Percentiles rank a stretch among this genome's conserved stretches.
phyloP scores from a whole-genome alignment of 2,888 invertebrate genomes.

The Sacculina carcini region DNA sequence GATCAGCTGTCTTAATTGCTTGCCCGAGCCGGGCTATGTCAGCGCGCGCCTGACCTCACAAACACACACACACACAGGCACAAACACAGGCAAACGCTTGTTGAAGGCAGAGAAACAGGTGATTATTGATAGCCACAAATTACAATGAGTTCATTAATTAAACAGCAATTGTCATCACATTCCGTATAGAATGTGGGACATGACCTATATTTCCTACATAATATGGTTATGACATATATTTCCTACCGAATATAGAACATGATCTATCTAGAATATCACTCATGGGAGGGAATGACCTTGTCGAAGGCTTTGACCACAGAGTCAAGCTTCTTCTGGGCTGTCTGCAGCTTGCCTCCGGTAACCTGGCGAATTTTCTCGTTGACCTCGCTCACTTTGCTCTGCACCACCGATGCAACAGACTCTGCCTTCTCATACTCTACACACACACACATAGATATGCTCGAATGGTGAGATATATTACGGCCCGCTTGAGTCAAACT shows the following conservation, averaged over 20 bases:
- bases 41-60: neutral
- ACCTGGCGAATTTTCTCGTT: conserved; percentile 39
- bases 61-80: conserved; percentile 20
- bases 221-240: too few relatives aligned
- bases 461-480: too few relatives aligned
- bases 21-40: conserved; percentile 7
- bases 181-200: too few relatives aligned
- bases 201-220: too few relatives aligned
- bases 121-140: too few relatives aligned
- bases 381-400: conserved; percentile 34
- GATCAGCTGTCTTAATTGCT: conserved; percentile 14
- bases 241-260: too few relatives aligned
- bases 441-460: too few relatives aligned
- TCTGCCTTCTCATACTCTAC: conserved; percentile 29
- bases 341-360: conserved; percentile 37
- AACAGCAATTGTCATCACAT: conserved; percentile 38
- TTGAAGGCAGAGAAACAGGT: too few relatives aligned
- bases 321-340: conserved; percentile 41
- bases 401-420: conserved; percentile 31
- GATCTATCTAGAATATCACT: conserved; percentile 22
- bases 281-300: conserved; percentile 25
- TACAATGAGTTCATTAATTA: too few relatives aligned
- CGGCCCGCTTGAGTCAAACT: too few relatives aligned
- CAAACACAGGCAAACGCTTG: too few relatives aligned
- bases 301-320: conserved; percentile 40